Percentiles rank a stretch among this genome's conserved stretches.
Conservation (phyloP, 2,797 vertebrate species). For the Siniperca undulata region DNA sequence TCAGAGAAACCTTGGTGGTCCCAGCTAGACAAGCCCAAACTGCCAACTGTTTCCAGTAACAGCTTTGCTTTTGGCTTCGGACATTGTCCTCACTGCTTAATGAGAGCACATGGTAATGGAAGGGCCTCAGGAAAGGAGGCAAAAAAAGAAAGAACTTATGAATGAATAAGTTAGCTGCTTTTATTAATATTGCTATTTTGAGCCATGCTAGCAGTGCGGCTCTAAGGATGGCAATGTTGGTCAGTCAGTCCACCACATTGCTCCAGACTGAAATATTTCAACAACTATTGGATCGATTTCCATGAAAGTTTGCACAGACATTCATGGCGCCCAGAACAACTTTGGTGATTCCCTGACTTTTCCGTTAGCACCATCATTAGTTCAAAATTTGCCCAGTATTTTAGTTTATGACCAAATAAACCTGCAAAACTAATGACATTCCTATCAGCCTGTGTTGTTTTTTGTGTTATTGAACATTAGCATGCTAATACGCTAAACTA, state of each 20-base stretch:
- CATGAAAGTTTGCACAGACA: not conserved
- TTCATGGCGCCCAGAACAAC: not conserved
- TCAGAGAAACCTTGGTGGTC: conserved; percentile 73
- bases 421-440: not conserved
- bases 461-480: not conserved
- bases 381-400: not conserved
- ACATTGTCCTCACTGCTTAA: conserved; percentile 60
- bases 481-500: not conserved
- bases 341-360: too few relatives aligned
- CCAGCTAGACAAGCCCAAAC: conserved; percentile 63
- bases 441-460: not conserved
- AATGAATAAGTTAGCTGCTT: conserved; percentile 49
- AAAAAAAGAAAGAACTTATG: conserved; percentile 14
- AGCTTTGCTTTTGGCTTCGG: conserved; percentile 65
- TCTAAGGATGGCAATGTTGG: not conserved
- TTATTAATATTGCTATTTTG: conserved; percentile 46
- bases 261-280: conserved; percentile 10
- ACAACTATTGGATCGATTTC: not conserved
- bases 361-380: not conserved
- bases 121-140: conserved; percentile 29
- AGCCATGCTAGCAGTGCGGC: not conserved
- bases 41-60: conserved; percentile 78
- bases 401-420: not conserved
- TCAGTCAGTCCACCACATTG: not conserved
- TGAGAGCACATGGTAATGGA: conserved; percentile 68